Base-by-base conservation (phyloP, 1,140 invertebrate species). In the Bombus affinis region DNA sequence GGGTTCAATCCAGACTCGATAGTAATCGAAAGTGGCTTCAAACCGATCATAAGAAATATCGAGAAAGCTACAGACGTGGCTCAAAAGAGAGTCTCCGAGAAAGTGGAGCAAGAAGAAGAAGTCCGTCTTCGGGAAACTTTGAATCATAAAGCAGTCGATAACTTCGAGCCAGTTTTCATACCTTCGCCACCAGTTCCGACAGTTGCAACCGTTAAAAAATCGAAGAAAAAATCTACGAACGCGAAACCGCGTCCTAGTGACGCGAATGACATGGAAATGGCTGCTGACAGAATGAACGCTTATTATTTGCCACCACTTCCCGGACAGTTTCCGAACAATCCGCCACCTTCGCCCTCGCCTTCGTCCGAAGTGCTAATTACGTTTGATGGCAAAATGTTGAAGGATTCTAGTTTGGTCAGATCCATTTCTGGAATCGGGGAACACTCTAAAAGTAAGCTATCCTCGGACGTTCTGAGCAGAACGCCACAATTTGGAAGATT, bases 21-120 rank as follows among this genome's bases (percentile, higher is more conserved):
- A 28, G 96, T 98, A 0, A 97, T 98, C 57, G 98, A 98, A 94
- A 96, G 97, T 77, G 97, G 97, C 0, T 98, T 98, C 90, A 97
- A 97, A 83, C 97, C 98, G 2, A 98, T 98, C 32, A 96, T 98
- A n/a, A 95, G 96, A 32, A 96, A 96, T 32, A n/a, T 89, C 1
- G 89, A 93, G 94, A 62, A 90, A 80, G 90, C 84, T n/a, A 83
- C 89, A 2, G 92, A 93, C 5, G 93, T 94, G 13, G 94, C 94
- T 47, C 94, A 96, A 88, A 95, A 95, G 83, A 94, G 95, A 95
- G 88, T 94, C 93, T 32, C 83, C n/a, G 93, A 93, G 37, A 86
- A 88, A 15, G 25, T 53, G 85, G 93, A 70, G 18, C 68, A 66
- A 59, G 84, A 83, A 18, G 87, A 89, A 18, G 88, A 84, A 25